phyloP scores from a whole-genome alignment of 2,888 invertebrate species.

The Eristalis pertinax region DNA sequence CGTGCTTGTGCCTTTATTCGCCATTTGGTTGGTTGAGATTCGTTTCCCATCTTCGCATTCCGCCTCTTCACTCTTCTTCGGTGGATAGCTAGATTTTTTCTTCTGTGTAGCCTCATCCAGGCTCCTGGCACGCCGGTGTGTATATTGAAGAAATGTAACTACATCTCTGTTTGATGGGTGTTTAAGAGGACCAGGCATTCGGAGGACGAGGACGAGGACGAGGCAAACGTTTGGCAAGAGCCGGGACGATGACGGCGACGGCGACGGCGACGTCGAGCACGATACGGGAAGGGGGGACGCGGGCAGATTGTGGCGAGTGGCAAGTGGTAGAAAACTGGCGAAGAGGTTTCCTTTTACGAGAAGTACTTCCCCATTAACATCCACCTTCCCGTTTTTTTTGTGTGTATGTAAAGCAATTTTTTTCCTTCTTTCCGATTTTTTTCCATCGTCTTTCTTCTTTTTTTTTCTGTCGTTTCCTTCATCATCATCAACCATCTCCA shows the following conservation, averaged over 20 bases:
- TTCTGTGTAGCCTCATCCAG: slow-evolving; percentile 20
- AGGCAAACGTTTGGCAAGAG: slow-evolving; percentile 2
- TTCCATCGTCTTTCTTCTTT: slow-evolving; percentile 50
- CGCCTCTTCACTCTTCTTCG: slow-evolving; percentile 33
- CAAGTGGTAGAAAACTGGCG: slow-evolving; percentile 69
- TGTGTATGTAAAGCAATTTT: slow-evolving; percentile 72
- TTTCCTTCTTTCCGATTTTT: slow-evolving; percentile 62
- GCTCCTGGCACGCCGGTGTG: slow-evolving; percentile 38
- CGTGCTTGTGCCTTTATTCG: slow-evolving; percentile 70
- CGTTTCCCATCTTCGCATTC: slow-evolving; percentile 48
- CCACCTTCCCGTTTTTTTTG: slow-evolving; percentile 66
- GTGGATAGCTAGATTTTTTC: slow-evolving; percentile 11
- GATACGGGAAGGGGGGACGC: slow-evolving; percentile 12
- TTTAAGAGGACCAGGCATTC: slow-evolving; percentile 52
- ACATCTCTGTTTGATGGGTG: slow-evolving; percentile 70
- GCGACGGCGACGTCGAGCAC: neutral
- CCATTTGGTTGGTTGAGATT: slow-evolving; percentile 72
- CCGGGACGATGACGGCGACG: slow-evolving; percentile 1
- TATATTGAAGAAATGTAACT: slow-evolving; percentile 70
- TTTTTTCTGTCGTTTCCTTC: slow-evolving; percentile 53
- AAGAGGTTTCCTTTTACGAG: slow-evolving; percentile 73
- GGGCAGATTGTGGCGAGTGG: slow-evolving; percentile 66
- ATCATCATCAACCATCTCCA: slow-evolving; percentile 59
- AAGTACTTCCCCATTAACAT: slow-evolving; percentile 73
- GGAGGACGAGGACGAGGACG: slow-evolving; percentile 19